Percentiles rank a stretch among this genome's conserved stretches.
phyloP scores from a whole-genome alignment of 2,888 invertebrate genomes.

The Ctenicera cuprea region DNA sequence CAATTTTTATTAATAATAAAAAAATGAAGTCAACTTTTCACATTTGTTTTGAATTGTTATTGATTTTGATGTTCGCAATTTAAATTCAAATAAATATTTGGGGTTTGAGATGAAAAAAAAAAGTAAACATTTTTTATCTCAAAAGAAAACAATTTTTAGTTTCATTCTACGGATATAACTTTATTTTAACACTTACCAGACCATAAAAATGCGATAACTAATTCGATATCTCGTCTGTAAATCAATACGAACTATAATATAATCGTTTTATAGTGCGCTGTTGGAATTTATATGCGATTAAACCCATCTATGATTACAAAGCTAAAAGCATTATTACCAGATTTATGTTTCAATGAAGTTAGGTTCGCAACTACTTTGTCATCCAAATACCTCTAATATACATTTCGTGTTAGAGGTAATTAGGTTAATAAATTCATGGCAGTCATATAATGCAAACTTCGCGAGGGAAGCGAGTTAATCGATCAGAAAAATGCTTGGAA shows the following conservation, averaged over 20 bases:
- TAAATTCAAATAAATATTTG: too few species aligned
- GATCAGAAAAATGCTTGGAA: constrained; percentile 27
- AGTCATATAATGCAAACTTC: constrained; percentile 33
- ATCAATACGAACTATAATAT: constrained; percentile 48
- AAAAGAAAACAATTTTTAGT: too few species aligned
- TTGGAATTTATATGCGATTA: constrained; percentile 51
- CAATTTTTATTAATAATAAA: too few species aligned
- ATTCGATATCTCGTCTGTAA: constrained; percentile 41
- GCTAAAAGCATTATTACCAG: constrained; percentile 51
- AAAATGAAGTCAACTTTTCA: too few species aligned
- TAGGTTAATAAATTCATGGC: constrained; percentile 39
- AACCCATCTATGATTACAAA: constrained; percentile 51
- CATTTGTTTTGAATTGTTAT: too few species aligned
- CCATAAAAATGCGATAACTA: constrained; percentile 32
- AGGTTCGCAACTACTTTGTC: constrained; percentile 51
- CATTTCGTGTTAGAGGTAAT: constrained; percentile 39
- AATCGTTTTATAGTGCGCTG: constrained; percentile 46
- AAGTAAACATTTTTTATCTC: too few species aligned
- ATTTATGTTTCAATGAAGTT: constrained; percentile 53
- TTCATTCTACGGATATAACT: constrained; percentile 12
- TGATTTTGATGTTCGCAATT: too few species aligned
- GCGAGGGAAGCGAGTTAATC: background rate
- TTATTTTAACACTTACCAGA: constrained; percentile 23
- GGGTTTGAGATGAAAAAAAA: too few species aligned
- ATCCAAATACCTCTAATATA: constrained; percentile 50